A percentile compares a stretch with the other conserved stretches of the same genome.
Conservation (phyloP, 1,140 invertebrate genomes). For the Planococcus citri region DNA sequence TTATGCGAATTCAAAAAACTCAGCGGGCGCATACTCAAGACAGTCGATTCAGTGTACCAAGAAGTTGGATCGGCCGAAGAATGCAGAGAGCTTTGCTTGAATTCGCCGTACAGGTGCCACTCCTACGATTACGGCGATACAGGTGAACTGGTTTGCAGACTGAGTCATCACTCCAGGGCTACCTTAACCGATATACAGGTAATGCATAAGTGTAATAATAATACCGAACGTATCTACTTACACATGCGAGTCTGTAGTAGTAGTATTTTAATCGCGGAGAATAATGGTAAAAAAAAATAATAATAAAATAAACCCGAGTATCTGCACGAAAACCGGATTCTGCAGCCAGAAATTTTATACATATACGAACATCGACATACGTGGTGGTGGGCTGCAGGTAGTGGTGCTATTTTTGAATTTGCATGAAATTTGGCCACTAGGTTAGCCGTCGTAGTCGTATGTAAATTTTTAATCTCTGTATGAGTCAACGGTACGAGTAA, state of each 20-base stretch:
- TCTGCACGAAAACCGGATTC: too few relatives aligned
- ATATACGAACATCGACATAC: too few relatives aligned
- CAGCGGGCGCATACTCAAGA: slow-evolving; percentile 75
- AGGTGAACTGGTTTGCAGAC: slow-evolving; percentile 78
- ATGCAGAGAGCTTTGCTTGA: slow-evolving; percentile 74
- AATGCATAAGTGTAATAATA: slow-evolving; percentile 19
- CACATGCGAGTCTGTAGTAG: neutral
- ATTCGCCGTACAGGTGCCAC: slow-evolving; percentile 72
- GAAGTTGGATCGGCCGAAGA: slow-evolving; percentile 74
- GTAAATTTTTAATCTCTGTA: too few relatives aligned
- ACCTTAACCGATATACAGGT: slow-evolving; percentile 78
- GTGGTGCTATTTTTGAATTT: too few relatives aligned
- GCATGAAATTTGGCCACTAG: too few relatives aligned
- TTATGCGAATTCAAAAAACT: slow-evolving; percentile 86
- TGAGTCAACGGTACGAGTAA: too few relatives aligned
- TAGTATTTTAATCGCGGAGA: too few relatives aligned
- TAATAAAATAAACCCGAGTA: too few relatives aligned
- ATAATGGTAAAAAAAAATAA: too few relatives aligned
- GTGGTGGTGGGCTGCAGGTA: too few relatives aligned
- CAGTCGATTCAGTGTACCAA: slow-evolving; percentile 85
- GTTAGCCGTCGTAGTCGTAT: too few relatives aligned
- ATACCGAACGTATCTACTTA: neutral
- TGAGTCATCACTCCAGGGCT: slow-evolving; percentile 78
- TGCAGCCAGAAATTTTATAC: too few relatives aligned
- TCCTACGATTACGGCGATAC: slow-evolving; percentile 89